Conservation (phyloP, 2,797 vertebrate species). For the Sandelia bainsii region DNA sequence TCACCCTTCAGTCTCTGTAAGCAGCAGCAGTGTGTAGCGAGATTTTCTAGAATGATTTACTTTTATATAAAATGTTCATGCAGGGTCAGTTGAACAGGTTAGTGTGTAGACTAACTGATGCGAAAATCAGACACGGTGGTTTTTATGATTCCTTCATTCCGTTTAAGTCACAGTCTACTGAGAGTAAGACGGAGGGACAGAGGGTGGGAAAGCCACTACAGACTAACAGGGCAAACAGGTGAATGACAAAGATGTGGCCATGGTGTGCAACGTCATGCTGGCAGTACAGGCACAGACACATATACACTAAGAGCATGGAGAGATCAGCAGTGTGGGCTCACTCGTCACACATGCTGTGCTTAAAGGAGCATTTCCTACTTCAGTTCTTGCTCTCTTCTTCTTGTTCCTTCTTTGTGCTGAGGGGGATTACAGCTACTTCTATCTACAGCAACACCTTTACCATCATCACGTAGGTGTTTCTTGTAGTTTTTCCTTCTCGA, state of each 20-base stretch:
- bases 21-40: conserved; percentile 68
- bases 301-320: conserved; percentile 61
- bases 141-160: conserved; percentile 37
- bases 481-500: conserved; percentile 35
- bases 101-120: conserved; percentile 27
- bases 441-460: conserved; percentile 58
- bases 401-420: conserved; percentile 34
- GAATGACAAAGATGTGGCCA: conserved; percentile 41
- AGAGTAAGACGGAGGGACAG: conserved; percentile 15
- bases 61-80: conserved; percentile 72
- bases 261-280: conserved; percentile 78
- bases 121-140: conserved; percentile 36
- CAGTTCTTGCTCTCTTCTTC: conserved; percentile 34
- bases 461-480: conserved; percentile 15
- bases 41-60: conserved; percentile 57
- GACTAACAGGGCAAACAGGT: conserved; percentile 59
- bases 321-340: conserved; percentile 44
- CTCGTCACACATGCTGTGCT: conserved; percentile 40
- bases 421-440: conserved; percentile 47
- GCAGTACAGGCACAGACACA: conserved; percentile 75
- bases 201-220: conserved; percentile 37
- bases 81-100: conserved; percentile 59
- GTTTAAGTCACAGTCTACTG: conserved; percentile 21
- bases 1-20: conserved; percentile 61
- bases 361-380: conserved; percentile 52